A percentile compares a stretch with the other conserved stretches of the same genome.
These are phyloP conservation scores for Chamaetylas fuelleborni DNA, from an alignment of 2,113 vertebrate species.

Conservation along the genomic window DNA sequence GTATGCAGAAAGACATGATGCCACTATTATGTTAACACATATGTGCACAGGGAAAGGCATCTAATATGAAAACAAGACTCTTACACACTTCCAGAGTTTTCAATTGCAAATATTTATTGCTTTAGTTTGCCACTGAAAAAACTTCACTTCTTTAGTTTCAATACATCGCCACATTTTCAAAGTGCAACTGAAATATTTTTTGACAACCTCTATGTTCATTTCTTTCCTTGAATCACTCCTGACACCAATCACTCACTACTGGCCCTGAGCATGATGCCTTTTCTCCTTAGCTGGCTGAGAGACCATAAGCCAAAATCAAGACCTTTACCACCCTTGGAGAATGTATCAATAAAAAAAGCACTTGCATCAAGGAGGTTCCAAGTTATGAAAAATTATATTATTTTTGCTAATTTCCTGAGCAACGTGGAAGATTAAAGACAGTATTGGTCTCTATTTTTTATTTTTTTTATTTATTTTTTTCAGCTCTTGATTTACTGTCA, in stretches of 20 bases:
- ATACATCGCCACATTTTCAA: neutral
- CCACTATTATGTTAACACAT: neutral
- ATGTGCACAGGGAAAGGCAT: neutral
- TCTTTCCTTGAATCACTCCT: neutral
- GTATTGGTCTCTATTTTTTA: neutral
- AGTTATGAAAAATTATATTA: neutral
- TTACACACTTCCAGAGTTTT: neutral
- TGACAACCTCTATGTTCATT: neutral
- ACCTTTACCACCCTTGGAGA: neutral
- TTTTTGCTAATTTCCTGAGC: neutral
- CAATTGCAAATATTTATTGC: neutral
- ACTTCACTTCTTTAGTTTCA: neutral
- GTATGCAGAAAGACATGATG: neutral
- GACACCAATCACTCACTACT: neutral
- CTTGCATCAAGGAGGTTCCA: neutral
- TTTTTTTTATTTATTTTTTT: neutral
- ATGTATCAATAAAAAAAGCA: fast-evolving
- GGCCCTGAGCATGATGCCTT: fast-evolving
- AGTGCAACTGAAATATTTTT: neutral
- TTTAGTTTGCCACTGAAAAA: neutral
- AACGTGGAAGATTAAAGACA: neutral
- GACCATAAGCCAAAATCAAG: neutral
- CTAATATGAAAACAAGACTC: neutral
- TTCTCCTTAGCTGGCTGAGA: neutral
- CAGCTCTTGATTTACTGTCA: neutral